These are phyloP conservation scores for Drosophila anceps DNA, from an alignment of 2,888 invertebrate species.

Conservation along the genomic window DNA sequence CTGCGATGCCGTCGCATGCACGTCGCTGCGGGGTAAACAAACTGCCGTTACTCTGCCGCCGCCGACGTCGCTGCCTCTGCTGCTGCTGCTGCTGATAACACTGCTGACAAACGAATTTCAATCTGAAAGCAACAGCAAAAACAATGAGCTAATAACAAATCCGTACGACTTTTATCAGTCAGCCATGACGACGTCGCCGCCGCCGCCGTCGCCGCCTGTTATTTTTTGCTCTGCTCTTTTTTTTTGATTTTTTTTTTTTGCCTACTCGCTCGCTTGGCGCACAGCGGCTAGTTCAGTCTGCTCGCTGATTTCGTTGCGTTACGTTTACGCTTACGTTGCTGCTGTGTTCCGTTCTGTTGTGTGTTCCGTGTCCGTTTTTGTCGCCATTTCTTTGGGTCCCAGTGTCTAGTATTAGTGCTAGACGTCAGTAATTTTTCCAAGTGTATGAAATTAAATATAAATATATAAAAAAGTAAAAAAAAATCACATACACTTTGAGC, in stretches of 20 bases:
- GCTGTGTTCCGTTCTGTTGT: constrained; percentile 59
- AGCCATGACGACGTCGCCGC: constrained; percentile 52
- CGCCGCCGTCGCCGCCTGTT: constrained; percentile 22
- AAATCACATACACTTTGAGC: constrained; percentile 15
- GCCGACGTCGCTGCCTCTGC: constrained; percentile 23
- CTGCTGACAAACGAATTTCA: constrained; percentile 46
- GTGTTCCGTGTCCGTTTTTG: constrained; percentile 55
- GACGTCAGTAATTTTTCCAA: constrained; percentile 32
- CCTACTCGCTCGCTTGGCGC: constrained; percentile 62
- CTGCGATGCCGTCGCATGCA: constrained; percentile 28
- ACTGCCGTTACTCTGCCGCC: constrained; percentile 29
- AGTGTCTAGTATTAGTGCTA: constrained; percentile 21
- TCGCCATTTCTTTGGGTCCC: constrained; percentile 43
- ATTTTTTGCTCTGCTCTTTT: constrained; percentile 35
- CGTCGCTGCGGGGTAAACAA: constrained; percentile 28
- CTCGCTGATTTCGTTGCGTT: constrained; percentile 76
- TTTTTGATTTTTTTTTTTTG: constrained; percentile 19
- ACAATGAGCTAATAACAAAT: constrained; percentile 65
- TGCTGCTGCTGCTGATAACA: constrained; percentile 26
- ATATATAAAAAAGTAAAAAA: constrained; percentile 7
- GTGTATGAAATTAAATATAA: constrained; percentile 11
- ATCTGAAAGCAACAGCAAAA: constrained; percentile 50
- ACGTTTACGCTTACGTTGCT: constrained; percentile 63
- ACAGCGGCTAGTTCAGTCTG: constrained; percentile 70
- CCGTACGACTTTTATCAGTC: constrained; percentile 65